Base-by-base conservation (phyloP, 2,888 invertebrate species). In the Dioctria linearis region DNA sequence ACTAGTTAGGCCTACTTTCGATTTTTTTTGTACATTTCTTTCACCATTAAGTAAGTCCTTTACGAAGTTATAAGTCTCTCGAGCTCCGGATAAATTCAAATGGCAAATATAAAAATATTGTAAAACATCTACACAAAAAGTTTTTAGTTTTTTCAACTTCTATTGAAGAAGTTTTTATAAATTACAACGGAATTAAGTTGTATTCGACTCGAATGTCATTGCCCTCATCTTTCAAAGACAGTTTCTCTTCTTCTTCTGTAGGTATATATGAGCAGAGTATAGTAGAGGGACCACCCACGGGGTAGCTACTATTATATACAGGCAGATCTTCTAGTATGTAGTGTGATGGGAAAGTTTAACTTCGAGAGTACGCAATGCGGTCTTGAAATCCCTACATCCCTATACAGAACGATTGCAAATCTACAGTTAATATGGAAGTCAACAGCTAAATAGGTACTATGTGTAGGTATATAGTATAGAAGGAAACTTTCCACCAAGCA, bases 301-400 rank as follows among this genome's bases (percentile, higher is more conserved):
- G 8, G 9, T 5, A 37, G 67, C 25, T 25, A 25, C 25, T 25
- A 25, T 25, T 25, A 25, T 25, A 25, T 25, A 25, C 25, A 25
- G 25, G 25, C 2, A 25, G 25, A 2, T 25, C 25, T 25, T 25
- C 25, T 25, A 25, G 25, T 25, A 1, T 25, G 25, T 25, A 46
- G 25, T 49, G 3, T 11, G 9, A 25, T 46, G 67, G 67, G 13
- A 25, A 13, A 42, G 46, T 0, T 43, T 43, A 67, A 43, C 67
- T 67, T 37, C n/a, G 25, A 25, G 67, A 49, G 67, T 67, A 67
- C 67, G 67, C 67, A 67, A 67, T 67, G 67, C 67, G 67, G 67
- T 67, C 67, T 67, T 37, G 67, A 8, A 49, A n/a, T 67, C 25
- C 67, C 25, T 1, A 13, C 43, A 43, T 49, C n/a, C 46, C 25